Base-by-base conservation (phyloP, 30 jellyfish, hydroid and myxozoan species). In the Nemopilema nomurai region DNA sequence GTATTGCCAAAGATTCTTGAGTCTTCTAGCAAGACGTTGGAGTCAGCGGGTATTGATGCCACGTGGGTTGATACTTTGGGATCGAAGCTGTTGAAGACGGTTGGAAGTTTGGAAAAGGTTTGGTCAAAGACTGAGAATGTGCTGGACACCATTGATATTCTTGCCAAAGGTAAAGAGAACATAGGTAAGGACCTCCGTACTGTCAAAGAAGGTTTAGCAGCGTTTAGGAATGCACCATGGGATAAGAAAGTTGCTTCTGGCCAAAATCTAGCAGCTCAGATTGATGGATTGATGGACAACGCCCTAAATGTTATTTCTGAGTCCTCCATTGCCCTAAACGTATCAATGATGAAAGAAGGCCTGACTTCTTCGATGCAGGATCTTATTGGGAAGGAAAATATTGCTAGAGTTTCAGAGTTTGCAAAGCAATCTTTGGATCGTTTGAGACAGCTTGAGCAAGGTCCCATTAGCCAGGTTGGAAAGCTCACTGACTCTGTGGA, bases 401-500 rank as follows among this genome's bases (percentile, higher is more conserved):
- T 70, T 25, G 63, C 32, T 29, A 63, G 79, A 30, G 31, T 88
- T 21, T 64, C 51, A 20, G 25, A 22, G 18, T 79, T 68, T 23
- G 83, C 79, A 49, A 29, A 88, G 1, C 66, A 18, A 20, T 65
- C 80, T 16, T 22, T 89, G 28, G 83, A 69, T 18, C 57, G 57
- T 6, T 41, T 41, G 13, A 41, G 13, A 3, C 50, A 84, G 69
- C 89, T 93, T 20, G 96, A 93, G 57, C 69, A 71, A 24, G 98
- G 97, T 57, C 97, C 98, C 16, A 77, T 93, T 16, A 63, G 78
- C 52, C 87, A 89, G 21, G 80, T 89, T 19, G 98, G 98, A n/a
- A 93, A 93, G 69, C 82, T 93, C 17, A 93, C 98, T 17, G 98
- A 93, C 65, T 63, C 96, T 0, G 96, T 88, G 9, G 98, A 93